Conservation (phyloP, 2,113 vertebrate genomes). For the Corythaeola cristata region DNA sequence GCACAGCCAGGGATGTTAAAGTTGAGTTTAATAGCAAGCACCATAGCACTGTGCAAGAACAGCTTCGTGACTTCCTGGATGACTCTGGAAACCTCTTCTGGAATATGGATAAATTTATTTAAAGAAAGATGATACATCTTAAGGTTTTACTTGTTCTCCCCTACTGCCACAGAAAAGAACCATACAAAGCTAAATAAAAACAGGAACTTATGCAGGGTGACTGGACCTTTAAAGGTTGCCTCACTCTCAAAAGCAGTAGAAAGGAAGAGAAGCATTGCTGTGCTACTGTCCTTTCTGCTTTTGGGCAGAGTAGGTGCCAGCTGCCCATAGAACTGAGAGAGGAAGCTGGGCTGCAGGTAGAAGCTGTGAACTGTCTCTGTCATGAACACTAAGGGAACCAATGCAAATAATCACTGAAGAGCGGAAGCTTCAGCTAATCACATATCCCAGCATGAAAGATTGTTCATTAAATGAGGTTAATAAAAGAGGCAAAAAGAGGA, state of each 20-base stretch:
- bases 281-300: neutral
- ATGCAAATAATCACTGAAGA: neutral
- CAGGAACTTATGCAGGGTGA: neutral
- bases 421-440: neutral
- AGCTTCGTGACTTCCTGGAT: neutral
- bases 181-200: neutral
- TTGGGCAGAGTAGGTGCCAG: neutral
- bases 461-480: neutral
- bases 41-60: rapidly evolving
- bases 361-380: neutral
- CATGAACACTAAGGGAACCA: neutral
- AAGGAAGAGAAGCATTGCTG: neutral
- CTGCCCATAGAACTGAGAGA: neutral
- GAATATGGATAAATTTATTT: neutral
- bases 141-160: neutral
- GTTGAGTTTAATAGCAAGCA: neutral
- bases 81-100: neutral
- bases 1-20: neutral
- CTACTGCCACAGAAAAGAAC: neutral
- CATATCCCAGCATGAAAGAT: neutral
- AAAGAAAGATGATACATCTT: neutral
- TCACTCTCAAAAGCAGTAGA: neutral
- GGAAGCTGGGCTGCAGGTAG: neutral
- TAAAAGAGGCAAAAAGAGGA: neutral
- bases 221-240: neutral